Base-by-base conservation (phyloP, 2,797 vertebrate genomes). In the Naso thynnoides region DNA sequence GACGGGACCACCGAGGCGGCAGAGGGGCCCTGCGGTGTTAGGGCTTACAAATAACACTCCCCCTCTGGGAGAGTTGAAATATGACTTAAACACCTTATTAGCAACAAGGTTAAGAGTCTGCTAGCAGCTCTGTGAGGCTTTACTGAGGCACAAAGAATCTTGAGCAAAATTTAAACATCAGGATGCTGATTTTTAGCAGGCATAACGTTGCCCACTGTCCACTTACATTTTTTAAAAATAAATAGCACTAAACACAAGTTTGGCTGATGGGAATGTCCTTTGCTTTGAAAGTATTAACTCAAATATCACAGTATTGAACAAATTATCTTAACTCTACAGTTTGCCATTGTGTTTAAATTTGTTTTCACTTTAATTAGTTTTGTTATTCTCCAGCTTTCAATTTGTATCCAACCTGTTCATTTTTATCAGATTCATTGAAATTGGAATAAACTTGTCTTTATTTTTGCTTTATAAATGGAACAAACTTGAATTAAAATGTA, bases 1-100 rank as follows among this genome's bases (percentile, higher is more conserved):
- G 3, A 68, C 29, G 8, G 26, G 65, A 79, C 79, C 63, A 7
- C 78, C 48, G 15, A 8, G 69, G 14, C 42, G 29, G 11, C 42
- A 26, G 41, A 14, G 3, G 18, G 47, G 53, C 58, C 47, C 36
- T 16, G 29, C 18, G 26, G 57, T 60, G 13, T 47, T 44, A 24
- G 21, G 13, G 36, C 14, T 70, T 23, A 61, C 49, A 70, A 59
- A 70, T 52, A 36, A 70, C 56, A 26, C 27, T 16, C 8, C 10
- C 39, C 26, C n/a, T 29, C 23, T 16, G 50, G 36, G 23, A 11
- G n/a, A 18, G 23, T 15, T 45, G 41, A 63, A 71, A 50, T 44
- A 38, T 33, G 74, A 59, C 47, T 49, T 29, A 0, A 39, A 27
- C 56, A 50, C 42, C 69, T 83, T 68, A 67, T 81, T 73, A 81